A percentile compares a stretch with the other conserved stretches of the same genome.
Evolutionary conservation across 64 coral and sea anemone genomes (phyloP).

Genomic region (Platygyra sinensis): DNA sequence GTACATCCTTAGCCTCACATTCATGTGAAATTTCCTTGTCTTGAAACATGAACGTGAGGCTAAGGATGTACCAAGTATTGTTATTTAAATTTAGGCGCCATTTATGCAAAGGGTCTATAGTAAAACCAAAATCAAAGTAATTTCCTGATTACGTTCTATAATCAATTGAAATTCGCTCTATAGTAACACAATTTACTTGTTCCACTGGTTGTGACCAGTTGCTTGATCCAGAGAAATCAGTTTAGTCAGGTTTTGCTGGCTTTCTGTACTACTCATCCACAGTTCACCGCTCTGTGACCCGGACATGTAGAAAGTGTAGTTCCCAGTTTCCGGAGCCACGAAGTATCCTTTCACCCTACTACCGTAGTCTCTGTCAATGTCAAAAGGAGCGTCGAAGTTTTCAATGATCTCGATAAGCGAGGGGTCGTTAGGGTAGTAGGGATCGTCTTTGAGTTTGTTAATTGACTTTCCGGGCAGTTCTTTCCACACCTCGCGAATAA

Average conservation of each 20-base stretch:
- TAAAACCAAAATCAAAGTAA: no score
- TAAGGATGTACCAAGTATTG: no score
- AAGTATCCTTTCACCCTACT: slow-evolving; percentile 96
- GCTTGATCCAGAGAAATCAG: slow-evolving; percentile 73
- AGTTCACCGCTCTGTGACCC: slow-evolving; percentile 87
- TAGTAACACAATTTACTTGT: slow-evolving; percentile 63
- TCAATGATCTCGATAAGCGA: slow-evolving; percentile 98
- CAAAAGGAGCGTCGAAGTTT: slow-evolving; percentile 97
- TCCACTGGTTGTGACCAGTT: slow-evolving; percentile 98
- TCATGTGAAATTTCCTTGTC: no score
- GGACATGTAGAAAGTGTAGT: slow-evolving; percentile 97
- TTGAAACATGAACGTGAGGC: no score
- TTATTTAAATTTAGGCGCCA: no score
- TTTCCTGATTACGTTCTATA: no score
- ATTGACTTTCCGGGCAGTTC: slow-evolving; percentile 73
- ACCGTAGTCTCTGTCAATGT: slow-evolving; percentile 95
- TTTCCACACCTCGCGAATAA: slow-evolving; percentile 98
- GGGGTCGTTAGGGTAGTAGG: slow-evolving; percentile 98
- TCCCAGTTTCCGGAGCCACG: slow-evolving; percentile 94
- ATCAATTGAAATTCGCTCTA: no score
- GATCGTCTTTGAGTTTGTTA: slow-evolving; percentile 81
- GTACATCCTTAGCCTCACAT: no score
- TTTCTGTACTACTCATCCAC: slow-evolving; percentile 84
- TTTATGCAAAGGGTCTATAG: no score
- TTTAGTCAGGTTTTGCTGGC: slow-evolving; percentile 78